phyloP scores from a whole-genome alignment of 2,888 invertebrate species.

The Leptinotarsa haldemani region DNA sequence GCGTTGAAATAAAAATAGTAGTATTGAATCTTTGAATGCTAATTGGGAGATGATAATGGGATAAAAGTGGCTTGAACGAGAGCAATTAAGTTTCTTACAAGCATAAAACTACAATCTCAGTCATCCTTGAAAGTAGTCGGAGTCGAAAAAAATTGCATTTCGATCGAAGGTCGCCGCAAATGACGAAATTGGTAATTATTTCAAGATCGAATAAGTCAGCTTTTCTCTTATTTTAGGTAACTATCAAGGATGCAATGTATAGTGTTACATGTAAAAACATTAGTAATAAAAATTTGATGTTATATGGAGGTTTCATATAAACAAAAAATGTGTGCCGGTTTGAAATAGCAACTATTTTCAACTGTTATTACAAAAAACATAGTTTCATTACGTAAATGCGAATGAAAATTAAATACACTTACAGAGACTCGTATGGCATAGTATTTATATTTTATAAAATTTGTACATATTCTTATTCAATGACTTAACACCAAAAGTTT shows the following conservation, averaged over 20 bases:
- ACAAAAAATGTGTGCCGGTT: too few relatives aligned
- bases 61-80: background rate
- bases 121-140: constrained; percentile 6
- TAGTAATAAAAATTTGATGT: too few relatives aligned
- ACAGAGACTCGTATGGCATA: too few relatives aligned
- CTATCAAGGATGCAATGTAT: background rate
- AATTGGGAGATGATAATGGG: background rate
- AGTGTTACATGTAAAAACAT: too few relatives aligned
- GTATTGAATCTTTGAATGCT: background rate
- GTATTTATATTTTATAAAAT: too few relatives aligned
- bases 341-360: too few relatives aligned
- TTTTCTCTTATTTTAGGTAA: background rate
- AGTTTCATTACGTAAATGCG: too few relatives aligned
- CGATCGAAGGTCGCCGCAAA: background rate
- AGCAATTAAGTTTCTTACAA: background rate
- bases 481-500: too few relatives aligned
- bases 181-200: constrained; percentile 7
- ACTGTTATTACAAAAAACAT: too few relatives aligned
- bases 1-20: background rate
- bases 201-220: background rate
- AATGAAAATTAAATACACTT: too few relatives aligned
- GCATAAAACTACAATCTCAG: background rate
- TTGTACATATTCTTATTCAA: too few relatives aligned
- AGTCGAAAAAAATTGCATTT: background rate
- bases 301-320: too few relatives aligned